Evolutionary conservation across 2,888 invertebrate species (phyloP), one percentile per base, ranked within the genome.

Genomic region (Apodemia mormo): DNA sequence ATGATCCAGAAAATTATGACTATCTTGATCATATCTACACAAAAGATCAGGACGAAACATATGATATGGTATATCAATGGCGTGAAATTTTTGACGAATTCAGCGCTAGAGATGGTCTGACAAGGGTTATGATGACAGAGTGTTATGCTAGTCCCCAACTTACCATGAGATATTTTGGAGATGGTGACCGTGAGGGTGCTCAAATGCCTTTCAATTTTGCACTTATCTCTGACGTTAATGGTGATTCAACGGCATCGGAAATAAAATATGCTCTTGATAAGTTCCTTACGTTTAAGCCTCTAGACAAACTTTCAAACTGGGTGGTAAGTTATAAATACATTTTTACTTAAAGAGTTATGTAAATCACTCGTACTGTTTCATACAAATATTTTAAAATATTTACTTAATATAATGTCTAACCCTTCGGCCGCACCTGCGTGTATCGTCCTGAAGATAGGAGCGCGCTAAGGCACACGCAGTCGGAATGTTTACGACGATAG

Each of bases 141-240:
- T 96, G 96, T 0, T 96, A 96, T 78, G 95, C 96, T 0, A 86
- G 91, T 56, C 85, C 95, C 9, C 84, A 94, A 67, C 85, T 94
- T 14, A 94, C 95, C 1, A 94, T 96, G 76, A 93, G 86, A 68
- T 97, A 96, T 85, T 97, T 95, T 77, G 94, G 94, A 1, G 93
- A 94, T 69, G 93, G 90, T 0, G 88, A 93, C 2, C 86, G 85
- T 3, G 79, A 84, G 22, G 96, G 97, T 30, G 94, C 96, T 2
- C 96, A 97, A 79, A 94, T 97, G 80, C 96, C 97, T 0, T 97
- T 97, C 80, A 97, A 97, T 84, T 97, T 97, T 81, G 93, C 95
- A 76, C 92, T 97, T 66, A 95, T 97, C 66, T 93, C 92, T 14
- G 94, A 95, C 72, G 88, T 96, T 1, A 92, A 94, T 74, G 85